Base-by-base conservation (phyloP, 53 echinoderm and acorn worm species). In the Temnopleurus reevesii region DNA sequence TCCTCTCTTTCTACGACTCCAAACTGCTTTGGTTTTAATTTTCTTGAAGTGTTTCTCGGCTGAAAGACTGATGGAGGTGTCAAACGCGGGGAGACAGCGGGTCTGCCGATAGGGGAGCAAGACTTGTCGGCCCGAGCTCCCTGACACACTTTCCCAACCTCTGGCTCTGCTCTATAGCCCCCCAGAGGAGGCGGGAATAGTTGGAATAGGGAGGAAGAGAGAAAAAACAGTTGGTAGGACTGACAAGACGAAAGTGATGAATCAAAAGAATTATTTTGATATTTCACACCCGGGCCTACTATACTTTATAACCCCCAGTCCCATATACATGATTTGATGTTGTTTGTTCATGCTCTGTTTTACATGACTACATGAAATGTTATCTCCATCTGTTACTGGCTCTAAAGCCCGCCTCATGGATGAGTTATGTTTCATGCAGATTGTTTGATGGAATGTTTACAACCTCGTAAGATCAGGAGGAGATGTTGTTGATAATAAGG, bases 41-140 rank as follows among this genome's bases (percentile, higher is more conserved):
- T 71, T 71, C 71, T 71, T 71, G 71, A 71, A 38, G 38, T 21
- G 71, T 41, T 46, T 79, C 49, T 49, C 17, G 79, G 23, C 17
- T 5, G 17, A 6, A 83, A 83, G 83, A 83, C 83, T 51, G 83
- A 83, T 83, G 83, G 83, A 55, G 83, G 83, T 83, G 83, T 83
- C 83, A 83, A 55, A 56, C 41, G 10, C 33, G 6, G 83, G 83
- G 83, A 83, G 83, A 83, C 83, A 55, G 19, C 10, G 55, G 55
- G 83, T 83, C 83, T 83, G 23, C 57, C 83, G 53, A 55, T 55
- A 53, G 53, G 83, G 83, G 83, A 55, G 83, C 83, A 29, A 53
- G 54, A 55, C 83, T 34, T 38, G 19, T 56, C 19, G 56, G 29
- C 33, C 47, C 55, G 55, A 33, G 56, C 51, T 2, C 51, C 5